phyloP scores from a whole-genome alignment of 2,797 vertebrate genomes.

The Brachyalestes nurse region DNA sequence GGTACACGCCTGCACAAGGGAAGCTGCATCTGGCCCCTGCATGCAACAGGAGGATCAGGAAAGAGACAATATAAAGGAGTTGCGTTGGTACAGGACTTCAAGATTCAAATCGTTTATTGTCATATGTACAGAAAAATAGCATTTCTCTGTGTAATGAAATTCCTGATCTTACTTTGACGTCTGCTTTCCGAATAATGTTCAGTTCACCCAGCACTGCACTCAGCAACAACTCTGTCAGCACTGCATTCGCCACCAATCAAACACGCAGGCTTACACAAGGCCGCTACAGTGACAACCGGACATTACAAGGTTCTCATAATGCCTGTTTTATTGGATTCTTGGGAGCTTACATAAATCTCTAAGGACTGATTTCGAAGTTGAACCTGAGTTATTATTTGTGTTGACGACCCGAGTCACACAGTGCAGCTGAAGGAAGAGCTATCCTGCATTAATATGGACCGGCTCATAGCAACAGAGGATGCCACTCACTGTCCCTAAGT shows the following conservation, averaged over 20 bases:
- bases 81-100: not conserved
- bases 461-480: not conserved
- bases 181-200: not conserved
- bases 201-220: not conserved
- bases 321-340: conserved; percentile 30
- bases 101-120: too few species aligned
- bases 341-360: conserved; percentile 26
- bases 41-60: conserved; percentile 46
- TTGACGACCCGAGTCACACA: not conserved
- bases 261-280: not conserved
- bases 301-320: conserved; percentile 22
- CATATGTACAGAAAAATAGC: too few species aligned
- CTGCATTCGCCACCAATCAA: conserved; percentile 15
- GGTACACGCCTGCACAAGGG: conserved; percentile 46
- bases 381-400: conserved; percentile 7
- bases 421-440: not conserved
- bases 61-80: conserved; percentile 32
- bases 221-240: not conserved
- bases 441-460: not conserved
- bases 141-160: too few species aligned
- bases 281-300: conserved; percentile 11
- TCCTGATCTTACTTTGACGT: conserved; percentile 19
- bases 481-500: not conserved
- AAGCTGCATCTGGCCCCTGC: conserved; percentile 27
- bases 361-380: conserved; percentile 10